Evolutionary conservation across 2,888 invertebrate genomes (phyloP), one percentile per base, ranked within the genome.

Genomic region (Therioaphis trifolii): DNA sequence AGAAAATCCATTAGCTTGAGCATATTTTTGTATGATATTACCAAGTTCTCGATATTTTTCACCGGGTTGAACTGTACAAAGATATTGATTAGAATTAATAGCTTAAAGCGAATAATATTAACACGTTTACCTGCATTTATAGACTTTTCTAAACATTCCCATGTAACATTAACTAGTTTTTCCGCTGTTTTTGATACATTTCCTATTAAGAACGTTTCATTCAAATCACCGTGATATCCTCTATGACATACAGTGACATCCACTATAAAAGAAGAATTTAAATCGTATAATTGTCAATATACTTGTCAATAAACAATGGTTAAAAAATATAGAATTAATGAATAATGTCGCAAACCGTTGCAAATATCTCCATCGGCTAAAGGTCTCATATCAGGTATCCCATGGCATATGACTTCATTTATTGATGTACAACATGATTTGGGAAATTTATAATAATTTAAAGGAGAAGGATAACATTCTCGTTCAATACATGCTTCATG

Each of bases 161-260:
- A 93, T 0, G 99, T 97, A 2, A 93, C 92, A 87, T 94, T 93
- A 0, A 98, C 98, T 85, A 99, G 91, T 88, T 96, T 96, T 87
- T 94, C 94, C 84, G 94, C 94, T 86, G 93, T 92, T 80, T 96
- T 95, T 43, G 94, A 93, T 1, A 97, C 96, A 86, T 95, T 93
- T 0, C 98, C 99, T 79, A 99, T 95, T 87, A 97, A 94, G 89
- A 99, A 96, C 0, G 99, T 98, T 89, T 99, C 99, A 88, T 99
- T 99, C 78, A 99, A 91, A 90, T 99, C 99, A n/a, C 99, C 99
- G 88, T 99, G 99, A 89, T 96, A 99, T 21, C 95, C 99, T 84
- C 94, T 92, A 88, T 99, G 98, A 89, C 96, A 99, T 0, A 98
- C 98, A 24, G 99, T 99, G 5, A 99, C 95, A 88, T 99, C 99